phyloP scores from a whole-genome alignment of 2,888 invertebrate species.

The Strigamia maritima region DNA sequence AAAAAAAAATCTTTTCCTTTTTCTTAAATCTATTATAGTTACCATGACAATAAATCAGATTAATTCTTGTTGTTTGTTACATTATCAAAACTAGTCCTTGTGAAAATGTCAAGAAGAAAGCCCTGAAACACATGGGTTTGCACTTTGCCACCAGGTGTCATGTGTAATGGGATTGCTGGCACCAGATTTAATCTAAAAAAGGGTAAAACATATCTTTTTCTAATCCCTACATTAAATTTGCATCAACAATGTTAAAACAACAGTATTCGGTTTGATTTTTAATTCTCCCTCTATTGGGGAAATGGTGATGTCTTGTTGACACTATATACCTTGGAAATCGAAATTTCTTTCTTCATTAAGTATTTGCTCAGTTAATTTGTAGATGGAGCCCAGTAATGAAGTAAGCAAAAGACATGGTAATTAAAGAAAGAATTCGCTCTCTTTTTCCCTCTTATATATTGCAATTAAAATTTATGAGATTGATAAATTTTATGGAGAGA shows the following conservation, averaged over 20 bases:
- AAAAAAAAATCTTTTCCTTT: not conserved
- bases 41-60: not conserved
- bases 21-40: not conserved
- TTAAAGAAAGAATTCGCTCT: not conserved
- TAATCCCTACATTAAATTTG: no score
- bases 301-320: no score
- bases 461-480: not conserved
- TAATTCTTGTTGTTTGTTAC: constrained; percentile 8
- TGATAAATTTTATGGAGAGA: not conserved
- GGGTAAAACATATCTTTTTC: not conserved
- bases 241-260: no score
- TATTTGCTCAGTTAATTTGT: no score
- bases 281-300: no score
- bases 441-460: not conserved
- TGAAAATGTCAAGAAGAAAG: not conserved
- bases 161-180: not conserved
- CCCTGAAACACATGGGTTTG: not conserved
- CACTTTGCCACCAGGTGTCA: not conserved
- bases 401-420: not conserved
- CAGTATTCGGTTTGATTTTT: no score
- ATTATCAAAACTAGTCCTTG: not conserved
- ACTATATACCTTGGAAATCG: no score
- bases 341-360: no score
- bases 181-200: not conserved
- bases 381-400: no score